phyloP scores from a whole-genome alignment of 2,797 vertebrate species.

The Forpus xanthops region DNA sequence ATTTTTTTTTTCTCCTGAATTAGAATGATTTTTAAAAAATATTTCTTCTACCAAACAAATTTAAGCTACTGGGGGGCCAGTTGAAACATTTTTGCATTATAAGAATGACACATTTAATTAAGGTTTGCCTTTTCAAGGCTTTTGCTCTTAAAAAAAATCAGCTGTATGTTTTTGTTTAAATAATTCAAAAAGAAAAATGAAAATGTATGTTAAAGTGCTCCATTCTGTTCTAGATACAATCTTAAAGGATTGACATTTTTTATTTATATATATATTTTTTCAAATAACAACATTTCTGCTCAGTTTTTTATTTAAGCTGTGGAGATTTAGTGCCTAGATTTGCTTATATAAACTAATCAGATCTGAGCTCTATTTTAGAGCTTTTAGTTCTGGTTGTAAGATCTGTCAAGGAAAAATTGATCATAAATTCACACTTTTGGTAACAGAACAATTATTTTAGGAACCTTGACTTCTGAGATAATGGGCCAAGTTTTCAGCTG shows the following conservation, averaged over 20 bases:
- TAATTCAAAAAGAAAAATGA: not conserved
- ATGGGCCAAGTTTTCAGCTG: not conserved
- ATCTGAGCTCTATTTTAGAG: not conserved
- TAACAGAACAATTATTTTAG: not conserved
- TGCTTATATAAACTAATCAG: not conserved
- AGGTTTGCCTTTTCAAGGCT: not conserved
- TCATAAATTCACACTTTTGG: not conserved
- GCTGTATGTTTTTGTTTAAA: rapidly evolving
- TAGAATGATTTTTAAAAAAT: not conserved
- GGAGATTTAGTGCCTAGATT: not conserved
- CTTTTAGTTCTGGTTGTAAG: not conserved
- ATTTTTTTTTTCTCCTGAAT: not conserved
- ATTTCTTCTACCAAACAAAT: not conserved
- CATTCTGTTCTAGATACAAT: not conserved
- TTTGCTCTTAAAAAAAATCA: not conserved
- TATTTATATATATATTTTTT: not conserved
- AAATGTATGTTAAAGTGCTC: not conserved
- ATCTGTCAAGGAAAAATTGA: not conserved
- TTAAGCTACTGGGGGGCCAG: not conserved
- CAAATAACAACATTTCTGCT: not conserved
- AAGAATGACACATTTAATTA: not conserved
- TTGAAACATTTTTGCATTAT: not conserved
- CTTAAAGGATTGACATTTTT: not conserved
- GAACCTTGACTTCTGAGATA: not conserved
- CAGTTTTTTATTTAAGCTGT: not conserved